Base-by-base conservation (phyloP, 1,140 invertebrate species). In the Bombus pyrosoma region DNA sequence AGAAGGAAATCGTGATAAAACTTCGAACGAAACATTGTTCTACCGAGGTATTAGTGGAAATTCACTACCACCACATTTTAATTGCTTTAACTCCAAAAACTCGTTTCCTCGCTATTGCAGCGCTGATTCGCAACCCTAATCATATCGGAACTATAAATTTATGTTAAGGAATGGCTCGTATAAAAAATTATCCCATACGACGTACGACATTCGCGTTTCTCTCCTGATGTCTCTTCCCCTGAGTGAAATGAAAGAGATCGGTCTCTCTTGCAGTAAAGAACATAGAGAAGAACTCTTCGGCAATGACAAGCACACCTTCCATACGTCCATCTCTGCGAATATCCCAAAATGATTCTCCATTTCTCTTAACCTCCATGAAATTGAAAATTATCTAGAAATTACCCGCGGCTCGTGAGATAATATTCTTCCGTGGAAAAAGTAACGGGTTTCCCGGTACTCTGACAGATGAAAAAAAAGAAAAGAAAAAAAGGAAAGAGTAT, bases 381-480 rank as follows among this genome's bases (percentile, higher is more conserved):
- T 71, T 71, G 69, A 71, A 71, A 71, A 71, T 12, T n/a, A 9
- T 9, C 28, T 12, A 18, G 6, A 15, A 43, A 59, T 59, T 76
- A 39, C 34, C 28, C 25, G 32, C 4, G 28, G 28, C 47, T 22
- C 59, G 59, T 12, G 28, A 62, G 59, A 62, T 62, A 13, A 62
- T n/a, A 59, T 32, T 53, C 8, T 71, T 4, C 10, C 66, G 66
- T 10, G 13, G 43, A 37, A 62, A 22, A 62, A 13, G 22, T 22
- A 13, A 25, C 15, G 43, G 57, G 57, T 59, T 59, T 10, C 25
- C 0, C 25, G 57, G 3, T n/a, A 13, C 10, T n/a, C 59, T n/a
- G 59, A 62, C 59, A 69, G 68, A 80, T 86, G 84, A 39, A n/a
- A 59, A 32, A 41, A 43, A 25, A 32, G 43, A 25, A 34, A 15